Conservation (phyloP, 2,113 vertebrate species). For the Boulengeromyrus knoepffleri region DNA sequence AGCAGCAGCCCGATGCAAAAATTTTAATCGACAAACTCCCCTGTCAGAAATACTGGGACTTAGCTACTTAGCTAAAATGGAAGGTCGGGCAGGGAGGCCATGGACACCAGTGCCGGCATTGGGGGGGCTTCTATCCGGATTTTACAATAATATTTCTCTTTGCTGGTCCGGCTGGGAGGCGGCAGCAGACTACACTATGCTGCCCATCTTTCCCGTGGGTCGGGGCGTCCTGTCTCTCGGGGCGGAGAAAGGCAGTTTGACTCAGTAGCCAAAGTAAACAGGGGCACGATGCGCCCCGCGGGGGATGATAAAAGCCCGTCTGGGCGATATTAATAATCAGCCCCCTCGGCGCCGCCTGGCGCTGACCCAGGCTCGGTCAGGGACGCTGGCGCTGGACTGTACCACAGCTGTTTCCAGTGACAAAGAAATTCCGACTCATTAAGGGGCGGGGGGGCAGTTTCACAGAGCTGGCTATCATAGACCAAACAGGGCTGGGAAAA, state of each 20-base stretch:
- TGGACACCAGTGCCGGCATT: neutral
- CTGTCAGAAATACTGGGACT: neutral
- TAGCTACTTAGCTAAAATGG: neutral
- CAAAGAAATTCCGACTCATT: conserved; percentile 43
- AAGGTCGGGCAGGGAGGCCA: no score
- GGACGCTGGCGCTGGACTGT: conserved; percentile 42
- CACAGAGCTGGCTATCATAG: conserved; percentile 21
- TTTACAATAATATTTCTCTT: conserved; percentile 38
- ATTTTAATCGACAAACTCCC: conserved; percentile 47
- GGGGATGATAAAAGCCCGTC: conserved; percentile 55
- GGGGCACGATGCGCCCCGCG: conserved; percentile 35
- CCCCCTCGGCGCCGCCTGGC: conserved; percentile 43
- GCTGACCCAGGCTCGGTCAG: conserved; percentile 55
- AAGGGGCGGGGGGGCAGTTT: conserved; percentile 27
- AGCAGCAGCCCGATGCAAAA: conserved; percentile 34
- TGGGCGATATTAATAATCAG: conserved; percentile 54
- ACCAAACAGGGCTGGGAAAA: conserved; percentile 26
- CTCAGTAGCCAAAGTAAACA: conserved; percentile 51
- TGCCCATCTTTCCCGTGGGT: neutral
- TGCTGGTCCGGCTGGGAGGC: conserved; percentile 43
- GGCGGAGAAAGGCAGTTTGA: conserved; percentile 49
- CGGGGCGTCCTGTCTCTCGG: neutral
- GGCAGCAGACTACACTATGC: no score
- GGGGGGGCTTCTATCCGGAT: neutral
- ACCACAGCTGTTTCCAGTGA: conserved; percentile 53